These are phyloP conservation scores for Formicarius rufipectus DNA, from an alignment of 2,113 vertebrate species.

Conservation along the genomic window DNA sequence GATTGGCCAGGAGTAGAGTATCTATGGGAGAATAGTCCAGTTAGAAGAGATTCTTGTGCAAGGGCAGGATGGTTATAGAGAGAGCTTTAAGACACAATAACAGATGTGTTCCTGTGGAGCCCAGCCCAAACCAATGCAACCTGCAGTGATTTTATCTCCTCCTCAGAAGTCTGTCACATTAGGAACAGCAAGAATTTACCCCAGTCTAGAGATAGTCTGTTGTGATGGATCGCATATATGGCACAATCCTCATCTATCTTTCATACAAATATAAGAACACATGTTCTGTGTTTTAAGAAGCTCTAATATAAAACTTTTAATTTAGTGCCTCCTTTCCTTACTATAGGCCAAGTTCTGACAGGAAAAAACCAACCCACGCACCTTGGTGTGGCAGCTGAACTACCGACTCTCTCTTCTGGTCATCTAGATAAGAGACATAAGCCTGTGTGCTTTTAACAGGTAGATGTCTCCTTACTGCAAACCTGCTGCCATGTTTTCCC, in stretches of 20 bases:
- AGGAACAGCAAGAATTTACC: neutral
- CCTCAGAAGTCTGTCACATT: neutral
- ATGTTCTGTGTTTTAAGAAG: neutral
- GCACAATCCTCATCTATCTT: neutral
- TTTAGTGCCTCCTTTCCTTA: neutral
- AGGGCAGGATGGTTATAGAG: neutral
- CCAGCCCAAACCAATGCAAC: neutral
- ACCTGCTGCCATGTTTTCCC: neutral
- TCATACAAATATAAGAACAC: neutral
- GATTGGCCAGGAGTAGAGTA: neutral
- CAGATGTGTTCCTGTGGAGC: neutral
- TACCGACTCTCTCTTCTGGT: neutral
- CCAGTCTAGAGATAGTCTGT: neutral
- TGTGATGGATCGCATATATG: neutral
- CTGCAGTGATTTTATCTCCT: neutral
- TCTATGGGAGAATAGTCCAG: neutral
- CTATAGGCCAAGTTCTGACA: neutral
- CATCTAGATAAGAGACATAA: neutral
- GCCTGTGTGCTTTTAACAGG: neutral
- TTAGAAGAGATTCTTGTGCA: neutral
- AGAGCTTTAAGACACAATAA: neutral
- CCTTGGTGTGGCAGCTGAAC: neutral
- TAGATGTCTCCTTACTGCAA: neutral
- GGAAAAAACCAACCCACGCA: neutral
- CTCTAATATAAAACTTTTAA: neutral